A percentile compares a stretch with the other conserved stretches of the same genome.
Conservation (phyloP, 2,113 vertebrate genomes). For the Uria aalge region DNA sequence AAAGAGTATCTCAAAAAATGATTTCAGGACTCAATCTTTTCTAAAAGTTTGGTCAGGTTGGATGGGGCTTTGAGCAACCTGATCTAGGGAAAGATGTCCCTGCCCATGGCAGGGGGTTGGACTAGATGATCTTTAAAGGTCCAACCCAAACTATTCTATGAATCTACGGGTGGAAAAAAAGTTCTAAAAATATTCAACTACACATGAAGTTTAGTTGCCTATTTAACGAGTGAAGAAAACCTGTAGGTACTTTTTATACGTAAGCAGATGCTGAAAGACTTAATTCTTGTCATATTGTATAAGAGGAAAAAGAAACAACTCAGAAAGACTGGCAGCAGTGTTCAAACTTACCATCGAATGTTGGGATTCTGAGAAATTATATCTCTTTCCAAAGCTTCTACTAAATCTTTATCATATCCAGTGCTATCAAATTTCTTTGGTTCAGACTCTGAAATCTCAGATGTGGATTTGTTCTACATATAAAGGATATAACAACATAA, state of each 20-base stretch:
- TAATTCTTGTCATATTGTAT: neutral
- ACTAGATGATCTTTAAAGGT: neutral
- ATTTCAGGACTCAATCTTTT: neutral
- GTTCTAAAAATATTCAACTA: neutral
- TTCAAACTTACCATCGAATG: conserved; percentile 86
- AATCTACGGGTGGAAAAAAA: neutral
- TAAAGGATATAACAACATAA: neutral
- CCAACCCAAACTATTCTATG: neutral
- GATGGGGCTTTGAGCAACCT: neutral
- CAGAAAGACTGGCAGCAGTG: neutral
- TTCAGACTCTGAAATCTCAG: conserved; percentile 86
- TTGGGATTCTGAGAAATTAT: conserved; percentile 98
- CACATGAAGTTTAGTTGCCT: neutral
- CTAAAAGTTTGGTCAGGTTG: neutral
- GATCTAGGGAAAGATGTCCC: neutral
- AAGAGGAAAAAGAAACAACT: neutral
- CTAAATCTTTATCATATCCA: conserved; percentile 94
- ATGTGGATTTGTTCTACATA: conserved; percentile 83
- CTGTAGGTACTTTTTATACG: neutral
- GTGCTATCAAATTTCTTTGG: conserved; percentile 90
- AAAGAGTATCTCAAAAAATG: neutral
- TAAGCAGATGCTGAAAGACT: neutral
- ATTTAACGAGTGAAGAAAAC: neutral
- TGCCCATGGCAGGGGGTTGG: neutral
- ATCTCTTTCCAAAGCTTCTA: conserved; percentile 95